Evolutionary conservation across 2,113 vertebrate genomes (phyloP), one percentile per base, ranked within the genome.

Genomic region (Protobothrops flavoviridis): DNA sequence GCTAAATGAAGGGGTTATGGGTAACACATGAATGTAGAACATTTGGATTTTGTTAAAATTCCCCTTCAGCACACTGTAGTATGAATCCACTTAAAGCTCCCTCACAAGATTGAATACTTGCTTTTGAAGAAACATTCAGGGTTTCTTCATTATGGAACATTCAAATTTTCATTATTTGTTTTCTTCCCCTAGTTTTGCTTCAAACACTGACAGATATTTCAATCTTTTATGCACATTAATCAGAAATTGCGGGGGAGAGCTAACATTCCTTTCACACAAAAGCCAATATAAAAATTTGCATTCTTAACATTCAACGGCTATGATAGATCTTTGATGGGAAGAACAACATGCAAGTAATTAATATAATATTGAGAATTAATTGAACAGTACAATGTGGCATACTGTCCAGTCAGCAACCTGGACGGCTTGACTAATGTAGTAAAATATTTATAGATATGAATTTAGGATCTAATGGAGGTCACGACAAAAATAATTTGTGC

Each of bases 161-260:
- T 93, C 94, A 88, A 94, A 96, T 96, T 94, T 86, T 61, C 56
- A n/a, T 95, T 96, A 87, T 52, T 92, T 88, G 20, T 93, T 0
- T 6, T 95, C 95, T 94, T 94, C 96, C 94, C 94, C 94, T 96
- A 91, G 52, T 96, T 90, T 97, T 55, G 50, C 29, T 88, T 53
- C 87, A 50, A 33, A 88, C 13, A 55, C 12, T 26, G 94, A 94
- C 94, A 96, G 91, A 15, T 2, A 91, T 86, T 93, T 88, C 3
- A 1, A 74, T 0, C 29, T 89, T 94, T 53, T 90, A 93, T 94
- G 93, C 89, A 24, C 23, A 29, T 11, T 12, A 87, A 48, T 29
- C 9, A 45, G 43, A 87, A 26, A 26, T 21, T 88, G 17, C 15
- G 1, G 33, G 52, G 52, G 86, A 53, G 86, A 52, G 13, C 26